A percentile compares a stretch with the other conserved stretches of the same genome.
Conservation (phyloP, 2,888 invertebrate species). For the Itoplectis maculator region DNA sequence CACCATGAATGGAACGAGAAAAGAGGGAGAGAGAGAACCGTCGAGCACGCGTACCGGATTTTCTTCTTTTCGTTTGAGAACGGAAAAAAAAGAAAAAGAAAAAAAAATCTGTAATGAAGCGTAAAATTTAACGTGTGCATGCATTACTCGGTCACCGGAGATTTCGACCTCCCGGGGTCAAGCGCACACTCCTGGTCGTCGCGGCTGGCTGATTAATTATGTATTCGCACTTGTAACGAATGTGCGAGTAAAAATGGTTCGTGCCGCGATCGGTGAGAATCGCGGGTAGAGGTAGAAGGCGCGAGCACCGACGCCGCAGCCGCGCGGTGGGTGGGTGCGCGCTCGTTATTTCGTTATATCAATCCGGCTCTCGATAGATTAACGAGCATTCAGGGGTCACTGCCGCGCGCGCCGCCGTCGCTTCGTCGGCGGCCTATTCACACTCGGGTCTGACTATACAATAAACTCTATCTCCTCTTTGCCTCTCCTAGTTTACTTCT, state of each 20-base stretch:
- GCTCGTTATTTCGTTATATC: conserved; percentile 70
- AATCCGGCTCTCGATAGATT: conserved; percentile 77
- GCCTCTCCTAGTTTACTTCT: neutral
- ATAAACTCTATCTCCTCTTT: conserved; percentile 32
- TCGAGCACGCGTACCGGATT: too few species aligned
- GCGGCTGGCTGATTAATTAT: conserved; percentile 54
- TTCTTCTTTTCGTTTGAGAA: too few species aligned
- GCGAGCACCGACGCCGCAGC: conserved; percentile 6
- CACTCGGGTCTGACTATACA: conserved; percentile 53
- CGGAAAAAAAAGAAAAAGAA: conserved; percentile 14
- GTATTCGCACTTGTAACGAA: conserved; percentile 55
- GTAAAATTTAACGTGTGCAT: conserved; percentile 21
- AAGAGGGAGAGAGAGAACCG: conserved; percentile 26
- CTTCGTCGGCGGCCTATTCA: conserved; percentile 70
- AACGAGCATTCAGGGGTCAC: conserved; percentile 77
- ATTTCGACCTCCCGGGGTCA: conserved; percentile 46
- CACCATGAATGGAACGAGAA: too few species aligned
- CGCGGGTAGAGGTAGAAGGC: conserved; percentile 47
- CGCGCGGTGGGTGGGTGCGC: conserved; percentile 6
- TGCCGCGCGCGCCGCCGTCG: conserved; percentile 68
- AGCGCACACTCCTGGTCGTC: conserved; percentile 25
- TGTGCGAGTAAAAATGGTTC: conserved; percentile 51
- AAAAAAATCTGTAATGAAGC: too few species aligned
- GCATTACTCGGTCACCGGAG: conserved; percentile 54
- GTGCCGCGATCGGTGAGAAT: conserved; percentile 15